Base-by-base conservation (phyloP, 1,140 invertebrate species). In the Periplaneta americana region DNA sequence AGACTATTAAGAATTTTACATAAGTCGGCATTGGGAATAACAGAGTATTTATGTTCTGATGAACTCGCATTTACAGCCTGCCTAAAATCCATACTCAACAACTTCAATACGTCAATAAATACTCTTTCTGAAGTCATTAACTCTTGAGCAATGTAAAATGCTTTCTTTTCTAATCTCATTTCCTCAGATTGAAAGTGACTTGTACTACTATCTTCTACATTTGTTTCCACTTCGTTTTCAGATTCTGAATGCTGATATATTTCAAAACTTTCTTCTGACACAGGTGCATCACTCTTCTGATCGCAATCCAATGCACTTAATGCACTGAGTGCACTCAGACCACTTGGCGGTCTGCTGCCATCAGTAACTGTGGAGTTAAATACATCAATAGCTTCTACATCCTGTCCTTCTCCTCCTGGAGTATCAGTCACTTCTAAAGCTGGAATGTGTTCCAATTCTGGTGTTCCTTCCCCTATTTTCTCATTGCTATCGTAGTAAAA, bases 71-170 rank as follows among this genome's bases (percentile, higher is more conserved):
- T 89, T 81, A 93, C 88, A 87, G 83, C 90, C 84, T 86, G 85
- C 81, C 88, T 91, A 85, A 95, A 94, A 84, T 94, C 92, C 84
- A 91, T 87, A 86, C 93, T 93, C 9, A 95, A 89, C n/a, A 95
- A 86, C 80, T 91, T 91, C 28, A 95, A 86, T 83, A 93, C 91
- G 87, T 92, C 91, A 15, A 95, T 92, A 87, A 94, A 95, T 79
- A 91, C 91, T 84, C 90, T 89, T 86, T 95, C 94, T 0, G 94
- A 94, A 10, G 91, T 91, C 83, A 92, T 88, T 39, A 95, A 89
- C 88, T 95, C 94, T 84, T 92, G 86, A 5, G 93, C 94, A 74
- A 94, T 92, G 39, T 89, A 90, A 83, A 88, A 89, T 4, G 88
- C 88, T 81, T 90, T 91, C 80, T 87, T 88, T 74, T 86, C 87